phyloP scores from a whole-genome alignment of 2,113 vertebrate species.

The Condylura cristata region DNA sequence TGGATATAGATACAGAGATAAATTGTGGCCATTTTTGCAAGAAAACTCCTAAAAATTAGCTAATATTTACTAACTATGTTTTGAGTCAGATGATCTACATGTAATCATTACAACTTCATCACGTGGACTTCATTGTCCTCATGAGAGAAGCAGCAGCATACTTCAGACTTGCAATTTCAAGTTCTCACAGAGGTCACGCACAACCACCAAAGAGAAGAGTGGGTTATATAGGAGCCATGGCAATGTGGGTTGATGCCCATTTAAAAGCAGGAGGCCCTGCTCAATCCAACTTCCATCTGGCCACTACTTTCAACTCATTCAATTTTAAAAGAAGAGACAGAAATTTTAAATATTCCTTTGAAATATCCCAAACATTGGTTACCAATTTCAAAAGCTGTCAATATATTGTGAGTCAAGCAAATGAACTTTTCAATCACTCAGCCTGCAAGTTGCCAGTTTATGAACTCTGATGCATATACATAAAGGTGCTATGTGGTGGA shows the following conservation, averaged over 20 bases:
- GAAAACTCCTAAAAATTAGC: background rate
- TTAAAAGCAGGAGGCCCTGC: background rate
- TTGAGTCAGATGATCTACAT: background rate
- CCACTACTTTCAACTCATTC: background rate
- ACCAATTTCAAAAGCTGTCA: background rate
- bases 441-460: background rate
- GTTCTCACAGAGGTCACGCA: background rate
- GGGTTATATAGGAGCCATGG: background rate
- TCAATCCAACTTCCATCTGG: background rate
- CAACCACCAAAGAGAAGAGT: background rate
- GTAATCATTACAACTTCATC: background rate
- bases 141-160: background rate
- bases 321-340: background rate
- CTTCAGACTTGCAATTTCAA: background rate
- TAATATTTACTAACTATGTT: background rate
- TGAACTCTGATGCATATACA: background rate
- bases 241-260: background rate
- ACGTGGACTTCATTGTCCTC: background rate
- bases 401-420: slow-evolving; percentile 23
- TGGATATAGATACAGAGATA: background rate
- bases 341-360: background rate
- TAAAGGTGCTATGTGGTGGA: background rate
- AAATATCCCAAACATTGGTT: slow-evolving; percentile 26
- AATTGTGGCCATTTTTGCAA: background rate
- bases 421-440: background rate